Conservation (phyloP, 2,888 invertebrate species). For the Pantelozetes paolii region DNA sequence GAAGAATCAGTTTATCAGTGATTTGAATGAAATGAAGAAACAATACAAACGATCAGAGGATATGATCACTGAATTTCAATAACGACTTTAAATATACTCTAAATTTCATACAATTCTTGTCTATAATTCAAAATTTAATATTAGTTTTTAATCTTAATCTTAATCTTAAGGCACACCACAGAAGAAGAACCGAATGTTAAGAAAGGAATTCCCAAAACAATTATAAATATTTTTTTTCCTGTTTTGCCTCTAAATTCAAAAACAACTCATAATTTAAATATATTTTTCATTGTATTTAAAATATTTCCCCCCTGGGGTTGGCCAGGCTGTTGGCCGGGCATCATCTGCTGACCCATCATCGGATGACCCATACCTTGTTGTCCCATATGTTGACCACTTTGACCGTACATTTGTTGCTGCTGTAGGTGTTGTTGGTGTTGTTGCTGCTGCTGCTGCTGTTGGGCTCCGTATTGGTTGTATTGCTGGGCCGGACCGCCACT, state of each 20-base stretch:
- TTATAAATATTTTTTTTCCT: neutral
- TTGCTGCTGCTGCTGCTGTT: slow-evolving; percentile 39
- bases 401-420: slow-evolving; percentile 28
- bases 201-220: neutral
- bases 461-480: slow-evolving; percentile 30
- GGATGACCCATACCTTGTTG: neutral
- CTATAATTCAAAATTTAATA: slow-evolving; percentile 3
- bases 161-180: slow-evolving; percentile 28
- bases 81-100: neutral
- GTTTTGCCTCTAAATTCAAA: neutral
- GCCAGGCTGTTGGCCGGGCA: slow-evolving; percentile 31
- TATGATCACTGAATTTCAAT: slow-evolving; percentile 9
- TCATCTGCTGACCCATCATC: slow-evolving; percentile 35
- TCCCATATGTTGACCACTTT: slow-evolving; percentile 24
- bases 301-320: slow-evolving; percentile 39
- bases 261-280: slow-evolving; percentile 41
- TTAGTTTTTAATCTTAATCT: neutral
- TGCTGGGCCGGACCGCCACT: neutral
- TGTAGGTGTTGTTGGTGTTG: slow-evolving; percentile 39
- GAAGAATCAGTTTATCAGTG: no score
- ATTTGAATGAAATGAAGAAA: no score
- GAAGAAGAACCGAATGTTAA: neutral
- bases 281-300: slow-evolving; percentile 41
- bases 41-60: neutral
- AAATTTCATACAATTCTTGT: neutral